Evolutionary conservation across 2,888 invertebrate genomes (phyloP), one percentile per base, ranked within the genome.

Genomic region (Cancer borealis): DNA sequence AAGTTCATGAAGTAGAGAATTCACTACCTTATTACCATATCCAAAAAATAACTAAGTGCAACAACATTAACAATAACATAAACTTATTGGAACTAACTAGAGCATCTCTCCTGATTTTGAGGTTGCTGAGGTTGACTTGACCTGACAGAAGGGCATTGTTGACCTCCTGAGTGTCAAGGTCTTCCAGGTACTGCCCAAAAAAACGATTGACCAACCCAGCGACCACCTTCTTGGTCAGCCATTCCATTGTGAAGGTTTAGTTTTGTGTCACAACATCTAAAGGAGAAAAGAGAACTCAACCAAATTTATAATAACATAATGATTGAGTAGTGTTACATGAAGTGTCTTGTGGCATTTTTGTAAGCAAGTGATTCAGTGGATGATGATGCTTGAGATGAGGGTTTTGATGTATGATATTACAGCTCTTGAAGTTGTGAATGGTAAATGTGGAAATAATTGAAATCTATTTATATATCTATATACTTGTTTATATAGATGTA

Each of bases 101-200:
- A 96, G 98, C 98, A 96, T 98, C 98, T 54, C 98, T 97, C 96
- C 98, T 98, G 66, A 98, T 97, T 96, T 98, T 98, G 91, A 98
- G 97, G 96, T 98, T 98, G 3, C 97, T 97, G 92, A 98, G 97
- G 96, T 98, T 98, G 93, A 98, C 98, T 96, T 98, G 97, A 95
- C 98, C 98, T 96, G 93, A 91, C 8, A 94, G 91, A n/a, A 95
- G 93, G 88, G 94, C 95, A 88, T 94, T 93, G 47, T 95, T 94
- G 0, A 95, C 93, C 46, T 95, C 95, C 92, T 95, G 95, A 21
- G 93, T 94, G 89, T 93, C 93, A n/a, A 94, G 54, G 66, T 95
- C 95, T 88, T 95, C 95, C 30, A 95, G 91, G 90, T 94, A 95
- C 46, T 95, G 92, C 6, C 94, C 92, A 45, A 95, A 93, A 84